Evolutionary conservation across 2,797 vertebrate species (phyloP).

Genomic region (Trachops cirrhosus): DNA sequence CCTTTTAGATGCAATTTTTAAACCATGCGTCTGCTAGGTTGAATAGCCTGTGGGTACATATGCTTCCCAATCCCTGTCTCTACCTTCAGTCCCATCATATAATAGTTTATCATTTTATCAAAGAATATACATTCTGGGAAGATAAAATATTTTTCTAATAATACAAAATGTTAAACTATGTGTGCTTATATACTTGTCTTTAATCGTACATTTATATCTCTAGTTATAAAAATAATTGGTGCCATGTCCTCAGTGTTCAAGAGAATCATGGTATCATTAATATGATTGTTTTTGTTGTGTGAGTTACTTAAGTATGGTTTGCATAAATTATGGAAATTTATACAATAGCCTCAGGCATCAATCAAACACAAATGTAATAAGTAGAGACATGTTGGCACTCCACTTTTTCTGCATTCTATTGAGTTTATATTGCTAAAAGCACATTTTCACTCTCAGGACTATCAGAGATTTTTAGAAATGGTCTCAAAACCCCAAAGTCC

Average conservation of each 20-base stretch:
- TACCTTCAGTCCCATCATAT: neutral
- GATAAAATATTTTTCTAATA: neutral
- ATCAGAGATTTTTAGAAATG: slow-evolving; percentile 29
- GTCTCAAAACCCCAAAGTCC: neutral
- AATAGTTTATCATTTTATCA: neutral
- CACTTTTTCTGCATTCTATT: slow-evolving; percentile 42
- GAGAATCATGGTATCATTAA: slow-evolving; percentile 51
- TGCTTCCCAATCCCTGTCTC: neutral
- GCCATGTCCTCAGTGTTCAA: neutral
- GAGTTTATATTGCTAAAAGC: slow-evolving; percentile 21
- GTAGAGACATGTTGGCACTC: slow-evolving; percentile 38
- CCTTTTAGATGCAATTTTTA: neutral
- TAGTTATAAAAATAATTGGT: neutral
- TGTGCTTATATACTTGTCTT: neutral
- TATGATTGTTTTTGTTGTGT: slow-evolving; percentile 52
- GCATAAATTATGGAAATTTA: slow-evolving; percentile 66
- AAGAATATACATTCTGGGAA: neutral
- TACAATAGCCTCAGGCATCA: slow-evolving; percentile 43
- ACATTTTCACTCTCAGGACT: neutral
- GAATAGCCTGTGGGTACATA: neutral
- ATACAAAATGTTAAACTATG: neutral
- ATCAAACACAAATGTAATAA: slow-evolving; percentile 54
- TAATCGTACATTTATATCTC: slow-evolving; percentile 20
- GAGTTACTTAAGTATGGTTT: slow-evolving; percentile 52
- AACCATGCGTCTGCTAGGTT: neutral